Evolutionary conservation across 2,888 invertebrate species (phyloP).

Genomic region (Margaritifera margaritifera): DNA sequence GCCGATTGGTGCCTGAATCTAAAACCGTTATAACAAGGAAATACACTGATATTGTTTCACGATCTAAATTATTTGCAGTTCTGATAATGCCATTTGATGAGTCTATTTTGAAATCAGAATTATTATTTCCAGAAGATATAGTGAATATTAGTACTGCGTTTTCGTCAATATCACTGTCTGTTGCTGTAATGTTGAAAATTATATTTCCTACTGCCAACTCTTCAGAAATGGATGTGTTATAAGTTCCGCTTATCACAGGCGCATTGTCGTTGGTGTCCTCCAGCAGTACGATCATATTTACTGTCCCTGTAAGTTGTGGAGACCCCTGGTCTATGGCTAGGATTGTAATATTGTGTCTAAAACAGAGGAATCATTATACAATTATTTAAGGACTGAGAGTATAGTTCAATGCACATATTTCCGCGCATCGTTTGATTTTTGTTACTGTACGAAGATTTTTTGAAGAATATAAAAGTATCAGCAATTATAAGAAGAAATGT

Average conservation of each 20-base stretch:
- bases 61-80: conserved; percentile 46
- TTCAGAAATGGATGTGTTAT: conserved; percentile 39
- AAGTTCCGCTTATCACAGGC: not conserved
- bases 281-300: not conserved
- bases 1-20: not conserved
- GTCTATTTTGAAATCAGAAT: conserved; percentile 49
- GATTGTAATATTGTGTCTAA: conserved; percentile 6
- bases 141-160: conserved; percentile 50
- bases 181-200: conserved; percentile 30
- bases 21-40: conserved; percentile 40
- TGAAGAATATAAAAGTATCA: too few species aligned
- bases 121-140: conserved; percentile 43
- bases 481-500: too few species aligned
- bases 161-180: conserved; percentile 43
- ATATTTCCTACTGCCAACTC: conserved; percentile 23
- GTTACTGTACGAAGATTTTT: too few species aligned
- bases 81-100: conserved; percentile 45
- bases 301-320: not conserved
- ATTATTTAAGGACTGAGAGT: too few species aligned
- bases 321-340: not conserved
- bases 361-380: not conserved
- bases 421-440: too few species aligned
- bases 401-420: too few species aligned
- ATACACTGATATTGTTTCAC: conserved; percentile 53
- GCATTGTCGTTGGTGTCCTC: conserved; percentile 5